A percentile compares a stretch with the other conserved stretches of the same genome.
Evolutionary conservation across 1,140 invertebrate genomes (phyloP).

Genomic region (Augochlora pura): DNA sequence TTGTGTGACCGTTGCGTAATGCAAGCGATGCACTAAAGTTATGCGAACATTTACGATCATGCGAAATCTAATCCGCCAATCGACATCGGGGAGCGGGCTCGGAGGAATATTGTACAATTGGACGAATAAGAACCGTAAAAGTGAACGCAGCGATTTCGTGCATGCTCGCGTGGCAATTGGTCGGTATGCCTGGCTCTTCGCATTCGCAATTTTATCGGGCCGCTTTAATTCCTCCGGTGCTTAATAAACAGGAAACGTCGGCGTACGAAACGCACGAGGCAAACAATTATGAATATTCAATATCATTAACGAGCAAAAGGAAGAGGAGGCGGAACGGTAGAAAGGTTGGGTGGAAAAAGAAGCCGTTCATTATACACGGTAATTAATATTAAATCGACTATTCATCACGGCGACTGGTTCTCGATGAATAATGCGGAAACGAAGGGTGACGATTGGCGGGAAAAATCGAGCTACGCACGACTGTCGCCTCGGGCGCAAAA

Average conservation of each 20-base stretch:
- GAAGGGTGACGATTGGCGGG: constrained; percentile 1
- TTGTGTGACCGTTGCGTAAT: too few species aligned
- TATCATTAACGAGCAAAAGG: constrained; percentile 9
- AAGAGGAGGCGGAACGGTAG: neutral
- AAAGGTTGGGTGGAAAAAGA: neutral
- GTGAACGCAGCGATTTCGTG: neutral
- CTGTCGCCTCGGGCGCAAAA: constrained; percentile 4
- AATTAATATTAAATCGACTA: constrained; percentile 41
- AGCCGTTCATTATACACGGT: constrained; percentile 7
- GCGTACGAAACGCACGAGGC: neutral
- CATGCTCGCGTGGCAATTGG: neutral
- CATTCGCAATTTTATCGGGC: neutral
- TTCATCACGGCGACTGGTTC: too few species aligned
- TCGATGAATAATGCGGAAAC: constrained; percentile 6
- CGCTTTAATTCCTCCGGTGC: neutral
- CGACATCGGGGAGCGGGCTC: too few species aligned
- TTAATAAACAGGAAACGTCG: too few species aligned
- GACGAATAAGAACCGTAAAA: neutral
- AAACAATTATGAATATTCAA: constrained; percentile 26
- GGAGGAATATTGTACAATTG: neutral
- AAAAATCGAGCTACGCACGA: constrained; percentile 21
- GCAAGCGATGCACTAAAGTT: too few species aligned
- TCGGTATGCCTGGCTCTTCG: too few species aligned
- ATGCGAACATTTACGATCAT: too few species aligned
- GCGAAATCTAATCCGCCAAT: too few species aligned